Conservation (phyloP, 2,797 vertebrate species). For the Helostoma temminkii region DNA sequence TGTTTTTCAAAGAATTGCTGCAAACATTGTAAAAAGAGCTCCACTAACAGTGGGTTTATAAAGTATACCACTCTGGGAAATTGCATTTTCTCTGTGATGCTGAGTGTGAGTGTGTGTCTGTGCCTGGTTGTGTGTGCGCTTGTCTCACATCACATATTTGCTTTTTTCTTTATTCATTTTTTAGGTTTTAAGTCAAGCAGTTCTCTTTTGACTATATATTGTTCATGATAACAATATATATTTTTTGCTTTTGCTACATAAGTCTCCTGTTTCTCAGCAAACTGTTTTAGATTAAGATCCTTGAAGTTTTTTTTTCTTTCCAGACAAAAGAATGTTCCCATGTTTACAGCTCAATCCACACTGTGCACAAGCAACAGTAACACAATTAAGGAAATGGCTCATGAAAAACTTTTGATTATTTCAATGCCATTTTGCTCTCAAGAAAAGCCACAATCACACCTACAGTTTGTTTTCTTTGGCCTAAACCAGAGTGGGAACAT, state of each 20-base stretch:
- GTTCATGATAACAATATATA: slow-evolving; percentile 3
- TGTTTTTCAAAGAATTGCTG: slow-evolving; percentile 52
- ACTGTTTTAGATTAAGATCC: slow-evolving; percentile 62
- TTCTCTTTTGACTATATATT: slow-evolving; percentile 7
- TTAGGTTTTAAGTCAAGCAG: slow-evolving; percentile 10
- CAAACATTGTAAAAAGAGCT: slow-evolving; percentile 52
- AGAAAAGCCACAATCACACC: slow-evolving; percentile 69
- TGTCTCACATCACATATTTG: slow-evolving; percentile 1
- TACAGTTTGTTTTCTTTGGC: slow-evolving; percentile 75
- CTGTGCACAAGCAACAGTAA: slow-evolving; percentile 46
- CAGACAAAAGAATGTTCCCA: slow-evolving; percentile 69
- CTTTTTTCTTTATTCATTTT: slow-evolving; percentile 24
- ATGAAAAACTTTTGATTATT: slow-evolving; percentile 63
- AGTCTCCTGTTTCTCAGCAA: slow-evolving; percentile 48
- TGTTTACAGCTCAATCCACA: slow-evolving; percentile 48
- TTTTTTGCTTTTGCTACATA: slow-evolving; percentile 20
- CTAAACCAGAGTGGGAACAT: slow-evolving; percentile 64
- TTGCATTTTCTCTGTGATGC: slow-evolving; percentile 50
- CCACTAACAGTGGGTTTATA: slow-evolving; percentile 47
- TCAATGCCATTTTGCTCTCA: slow-evolving; percentile 47
- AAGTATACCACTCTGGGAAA: slow-evolving; percentile 62
- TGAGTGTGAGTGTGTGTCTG: slow-evolving; percentile 24
- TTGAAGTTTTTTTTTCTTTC: slow-evolving; percentile 30
- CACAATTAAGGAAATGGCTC: slow-evolving; percentile 71
- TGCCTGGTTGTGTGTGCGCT: slow-evolving; percentile 14